phyloP scores from a whole-genome alignment of 2,113 vertebrate species.

The Cyanoderma ruficeps region DNA sequence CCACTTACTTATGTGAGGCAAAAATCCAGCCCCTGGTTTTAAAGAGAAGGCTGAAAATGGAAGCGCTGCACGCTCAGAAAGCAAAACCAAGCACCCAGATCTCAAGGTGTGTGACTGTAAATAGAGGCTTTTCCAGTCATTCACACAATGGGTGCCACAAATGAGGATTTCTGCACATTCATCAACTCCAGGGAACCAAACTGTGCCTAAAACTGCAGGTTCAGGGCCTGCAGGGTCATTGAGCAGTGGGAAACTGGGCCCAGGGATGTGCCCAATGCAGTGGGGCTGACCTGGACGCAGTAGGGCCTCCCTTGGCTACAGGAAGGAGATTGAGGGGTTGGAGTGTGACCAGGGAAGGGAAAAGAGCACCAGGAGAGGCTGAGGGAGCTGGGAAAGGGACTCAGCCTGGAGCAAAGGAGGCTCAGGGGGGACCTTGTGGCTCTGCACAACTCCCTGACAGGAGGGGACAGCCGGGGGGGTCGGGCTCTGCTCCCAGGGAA shows the following conservation, averaged over 20 bases:
- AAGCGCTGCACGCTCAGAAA: not conserved
- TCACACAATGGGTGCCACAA: rapidly evolving
- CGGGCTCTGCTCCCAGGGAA: not conserved
- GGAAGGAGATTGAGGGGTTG: not conserved
- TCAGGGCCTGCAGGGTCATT: not conserved
- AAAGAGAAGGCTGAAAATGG: not conserved
- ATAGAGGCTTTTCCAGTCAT: not conserved
- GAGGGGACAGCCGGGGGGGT: not conserved
- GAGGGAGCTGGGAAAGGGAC: not conserved
- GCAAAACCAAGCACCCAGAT: not conserved
- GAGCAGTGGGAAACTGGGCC: not conserved
- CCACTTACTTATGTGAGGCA: not conserved
- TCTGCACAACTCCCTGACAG: not conserved
- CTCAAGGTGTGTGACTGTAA: not conserved
- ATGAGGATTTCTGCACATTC: not conserved
- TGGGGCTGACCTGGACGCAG: not conserved
- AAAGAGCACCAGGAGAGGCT: rapidly evolving
- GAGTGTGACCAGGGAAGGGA: rapidly evolving
- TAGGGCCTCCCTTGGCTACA: not conserved
- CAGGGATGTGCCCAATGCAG: rapidly evolving
- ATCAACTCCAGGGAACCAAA: not conserved
- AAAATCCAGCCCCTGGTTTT: not conserved
- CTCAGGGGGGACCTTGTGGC: not conserved
- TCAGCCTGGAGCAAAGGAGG: not conserved
- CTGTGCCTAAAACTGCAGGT: not conserved